A percentile compares a stretch with the other conserved stretches of the same genome.
Evolutionary conservation across 1,140 invertebrate species (phyloP).

Genomic region (Mercenaria mercenaria): DNA sequence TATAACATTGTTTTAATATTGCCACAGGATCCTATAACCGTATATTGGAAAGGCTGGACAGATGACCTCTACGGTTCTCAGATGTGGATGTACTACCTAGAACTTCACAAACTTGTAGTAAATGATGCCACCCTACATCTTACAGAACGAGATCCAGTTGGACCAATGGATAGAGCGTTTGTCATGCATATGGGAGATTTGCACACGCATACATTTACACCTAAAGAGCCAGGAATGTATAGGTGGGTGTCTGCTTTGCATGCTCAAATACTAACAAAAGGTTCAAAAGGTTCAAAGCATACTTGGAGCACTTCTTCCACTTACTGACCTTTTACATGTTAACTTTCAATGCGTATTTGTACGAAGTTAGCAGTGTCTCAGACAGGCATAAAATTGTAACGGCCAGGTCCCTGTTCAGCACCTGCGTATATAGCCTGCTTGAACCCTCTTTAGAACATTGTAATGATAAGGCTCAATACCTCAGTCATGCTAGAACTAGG

Average conservation of each 20-base stretch:
- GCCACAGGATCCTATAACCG: conserved; percentile 26
- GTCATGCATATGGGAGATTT: not conserved
- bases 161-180: conserved; percentile 12
- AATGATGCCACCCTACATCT: conserved; percentile 9
- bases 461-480: too few species aligned
- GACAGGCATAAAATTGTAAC: too few species aligned
- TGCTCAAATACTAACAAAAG: not conserved
- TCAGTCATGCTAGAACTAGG: too few species aligned
- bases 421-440: too few species aligned
- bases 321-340: too few species aligned
- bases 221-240: conserved; percentile 66
- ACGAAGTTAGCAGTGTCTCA: too few species aligned
- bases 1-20: too few species aligned
- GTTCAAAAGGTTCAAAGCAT: not conserved
- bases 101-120: conserved; percentile 54
- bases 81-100: conserved; percentile 58
- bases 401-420: too few species aligned
- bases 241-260: conserved; percentile 39
- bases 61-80: conserved; percentile 46
- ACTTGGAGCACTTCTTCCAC: too few species aligned
- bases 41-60: conserved; percentile 65
- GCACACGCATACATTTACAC: conserved; percentile 14
- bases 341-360: too few species aligned
- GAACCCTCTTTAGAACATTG: too few species aligned
- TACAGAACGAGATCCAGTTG: conserved; percentile 27